These are phyloP conservation scores for Vespertilio murinus DNA, from an alignment of 2,797 vertebrate genomes.

Conservation along the genomic window DNA sequence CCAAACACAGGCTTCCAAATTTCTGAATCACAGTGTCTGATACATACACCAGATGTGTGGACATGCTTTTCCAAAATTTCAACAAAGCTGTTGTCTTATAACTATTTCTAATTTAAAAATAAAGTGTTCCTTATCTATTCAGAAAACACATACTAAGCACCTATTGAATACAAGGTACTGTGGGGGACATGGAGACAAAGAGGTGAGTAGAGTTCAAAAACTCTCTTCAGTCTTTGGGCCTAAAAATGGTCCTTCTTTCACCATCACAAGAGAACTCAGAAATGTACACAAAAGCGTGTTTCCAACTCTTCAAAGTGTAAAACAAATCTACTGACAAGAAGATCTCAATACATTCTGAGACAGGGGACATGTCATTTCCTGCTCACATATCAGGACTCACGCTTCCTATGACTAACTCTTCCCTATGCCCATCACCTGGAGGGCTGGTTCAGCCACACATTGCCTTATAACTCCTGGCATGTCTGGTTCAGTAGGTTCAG, in stretches of 20 bases:
- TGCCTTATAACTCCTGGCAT: neutral
- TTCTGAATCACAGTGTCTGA: neutral
- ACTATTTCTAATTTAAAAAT: neutral
- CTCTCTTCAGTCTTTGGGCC: neutral
- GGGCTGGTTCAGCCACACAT: neutral
- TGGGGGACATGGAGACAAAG: neutral
- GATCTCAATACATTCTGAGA: neutral
- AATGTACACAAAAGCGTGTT: neutral
- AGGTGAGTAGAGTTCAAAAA: neutral
- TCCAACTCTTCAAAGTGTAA: neutral
- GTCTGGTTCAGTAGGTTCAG: neutral
- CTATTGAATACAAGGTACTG: neutral
- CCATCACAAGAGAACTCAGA: neutral
- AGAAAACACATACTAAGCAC: neutral
- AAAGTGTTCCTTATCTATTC: neutral
- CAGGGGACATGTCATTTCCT: neutral
- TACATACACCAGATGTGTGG: accelerated
- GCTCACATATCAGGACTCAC: no score
- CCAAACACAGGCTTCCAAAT: no score
- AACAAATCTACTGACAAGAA: neutral
- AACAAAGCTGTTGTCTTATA: neutral
- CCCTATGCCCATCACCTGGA: no score
- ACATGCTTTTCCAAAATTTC: neutral
- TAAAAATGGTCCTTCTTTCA: neutral
- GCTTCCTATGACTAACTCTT: neutral